Evolutionary conservation across 2,888 invertebrate species (phyloP), one percentile per base, ranked within the genome.

Genomic region (Meliscaeva auricollis): DNA sequence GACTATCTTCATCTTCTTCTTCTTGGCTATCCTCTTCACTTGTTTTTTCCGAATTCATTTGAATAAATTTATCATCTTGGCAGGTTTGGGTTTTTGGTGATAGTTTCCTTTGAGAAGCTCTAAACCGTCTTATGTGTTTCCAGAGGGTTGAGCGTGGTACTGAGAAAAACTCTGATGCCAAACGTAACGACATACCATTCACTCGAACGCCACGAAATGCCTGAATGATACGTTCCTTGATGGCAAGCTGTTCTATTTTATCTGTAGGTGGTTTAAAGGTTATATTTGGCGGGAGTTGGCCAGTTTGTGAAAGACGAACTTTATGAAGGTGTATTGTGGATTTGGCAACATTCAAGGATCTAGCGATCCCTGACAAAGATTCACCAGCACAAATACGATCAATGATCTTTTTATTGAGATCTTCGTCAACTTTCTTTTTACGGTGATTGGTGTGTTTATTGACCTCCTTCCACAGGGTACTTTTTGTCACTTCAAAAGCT

Each of bases 121-220:
- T 54, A 56, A 69, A 81, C 2, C 73, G 44, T 6, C 52, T 46
- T 11, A 81, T 69, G 30, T 85, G 56, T 11, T 73, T 69, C 88
- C 88, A 88, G 3, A 88, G 44, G 0, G 88, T 88, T 0, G 88
- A 84, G 1, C 77, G 50, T 8, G 88, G 87, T n/a, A 88, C 64
- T 46, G 87, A 84, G 35, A 46, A 88, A 46, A 83, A 88, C 13
- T 84, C 72, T 6, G 88, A 87, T 6, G 88, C 88, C 26, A 88
- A 87, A 30, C 88, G 87, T 17, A 88, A 87, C 0, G 88, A 88
- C 88, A 88, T 87, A 11, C 88, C 88, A 62, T 88, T 88, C 0
- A 88, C 87, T 2, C 79, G 76, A 22, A 78, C 74, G 1, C 79
- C 88, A 20, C 88, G 88, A 80, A 80, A 87, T 3, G 88, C 88